Conservation (phyloP, 1,140 invertebrate genomes). For the Drosophila sp. region DNA sequence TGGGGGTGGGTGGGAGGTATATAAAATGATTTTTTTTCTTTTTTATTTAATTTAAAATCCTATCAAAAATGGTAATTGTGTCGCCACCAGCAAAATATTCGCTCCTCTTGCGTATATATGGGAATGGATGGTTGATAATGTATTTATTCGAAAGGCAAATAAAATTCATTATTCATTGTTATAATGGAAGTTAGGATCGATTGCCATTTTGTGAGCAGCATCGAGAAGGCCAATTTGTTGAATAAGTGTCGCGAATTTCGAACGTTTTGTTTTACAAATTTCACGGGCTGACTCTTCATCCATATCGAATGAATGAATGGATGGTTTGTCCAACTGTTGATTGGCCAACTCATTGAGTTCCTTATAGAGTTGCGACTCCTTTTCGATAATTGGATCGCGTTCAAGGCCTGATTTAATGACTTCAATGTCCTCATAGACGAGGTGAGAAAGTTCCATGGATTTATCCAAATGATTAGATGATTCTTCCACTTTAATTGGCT, state of each 20-base stretch:
- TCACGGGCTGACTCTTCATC: neutral
- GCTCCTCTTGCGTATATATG: too few relatives aligned
- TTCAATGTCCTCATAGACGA: neutral
- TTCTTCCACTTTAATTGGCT: too few relatives aligned
- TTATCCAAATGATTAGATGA: too few relatives aligned
- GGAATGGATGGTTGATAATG: neutral
- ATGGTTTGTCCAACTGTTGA: neutral
- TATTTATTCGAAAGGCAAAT: conserved; percentile 1
- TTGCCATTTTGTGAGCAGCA: neutral
- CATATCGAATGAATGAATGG: neutral
- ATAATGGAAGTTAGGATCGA: neutral
- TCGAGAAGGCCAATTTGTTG: neutral
- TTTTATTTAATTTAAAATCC: neutral
- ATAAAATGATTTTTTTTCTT: neutral
- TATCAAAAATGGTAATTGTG: conserved; percentile 13
- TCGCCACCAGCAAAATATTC: neutral
- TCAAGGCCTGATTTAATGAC: neutral
- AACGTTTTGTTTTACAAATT: neutral
- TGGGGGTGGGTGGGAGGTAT: neutral
- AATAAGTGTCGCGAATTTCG: neutral
- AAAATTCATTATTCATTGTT: neutral
- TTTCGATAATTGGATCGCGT: neutral
- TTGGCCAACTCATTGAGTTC: neutral
- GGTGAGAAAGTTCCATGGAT: too few relatives aligned
- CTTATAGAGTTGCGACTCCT: neutral